Evolutionary conservation across 2,113 vertebrate genomes (phyloP).

Genomic region (Hirundichthys speculiger): DNA sequence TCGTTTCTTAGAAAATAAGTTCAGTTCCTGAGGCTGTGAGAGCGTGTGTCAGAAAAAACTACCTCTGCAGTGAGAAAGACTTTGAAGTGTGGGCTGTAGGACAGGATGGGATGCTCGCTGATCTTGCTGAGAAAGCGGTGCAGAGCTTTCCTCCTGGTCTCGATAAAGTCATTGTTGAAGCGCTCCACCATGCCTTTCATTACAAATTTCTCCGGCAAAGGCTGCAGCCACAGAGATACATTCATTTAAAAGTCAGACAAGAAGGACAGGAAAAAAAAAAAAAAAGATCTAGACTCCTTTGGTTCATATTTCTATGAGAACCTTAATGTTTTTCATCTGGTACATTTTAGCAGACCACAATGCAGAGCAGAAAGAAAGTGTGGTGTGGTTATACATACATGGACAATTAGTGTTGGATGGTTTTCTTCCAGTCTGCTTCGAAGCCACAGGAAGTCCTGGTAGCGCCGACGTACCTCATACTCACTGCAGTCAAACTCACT

Average conservation of each 20-base stretch:
- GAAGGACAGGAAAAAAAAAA: no score
- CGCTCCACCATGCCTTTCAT: slow-evolving; percentile 96
- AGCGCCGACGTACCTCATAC: slow-evolving; percentile 91
- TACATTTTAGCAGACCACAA: background rate
- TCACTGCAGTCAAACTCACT: slow-evolving; percentile 94
- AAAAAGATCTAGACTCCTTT: background rate
- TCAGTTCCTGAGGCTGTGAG: background rate
- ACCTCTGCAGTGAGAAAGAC: slow-evolving; percentile 91
- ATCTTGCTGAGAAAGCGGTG: slow-evolving; percentile 92
- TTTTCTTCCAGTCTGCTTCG: slow-evolving; percentile 90
- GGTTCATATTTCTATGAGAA: background rate
- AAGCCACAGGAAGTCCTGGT: slow-evolving; percentile 98
- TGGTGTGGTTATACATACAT: slow-evolving; percentile 80
- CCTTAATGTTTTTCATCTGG: background rate
- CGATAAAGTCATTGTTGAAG: slow-evolving; percentile 94
- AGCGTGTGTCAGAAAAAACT: slow-evolving; percentile 18
- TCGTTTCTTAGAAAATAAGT: background rate
- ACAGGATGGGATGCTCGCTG: slow-evolving; percentile 92
- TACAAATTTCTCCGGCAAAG: slow-evolving; percentile 96
- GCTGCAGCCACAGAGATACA: slow-evolving; percentile 74
- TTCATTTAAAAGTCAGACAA: background rate
- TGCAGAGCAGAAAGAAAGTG: no score
- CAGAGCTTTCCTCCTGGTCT: slow-evolving; percentile 90
- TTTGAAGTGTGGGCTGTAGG: slow-evolving; percentile 90
- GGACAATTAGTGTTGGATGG: slow-evolving; percentile 92